These are phyloP conservation scores for Camponotus fellah DNA, from an alignment of 2,888 invertebrate genomes.

Conservation along the genomic window DNA sequence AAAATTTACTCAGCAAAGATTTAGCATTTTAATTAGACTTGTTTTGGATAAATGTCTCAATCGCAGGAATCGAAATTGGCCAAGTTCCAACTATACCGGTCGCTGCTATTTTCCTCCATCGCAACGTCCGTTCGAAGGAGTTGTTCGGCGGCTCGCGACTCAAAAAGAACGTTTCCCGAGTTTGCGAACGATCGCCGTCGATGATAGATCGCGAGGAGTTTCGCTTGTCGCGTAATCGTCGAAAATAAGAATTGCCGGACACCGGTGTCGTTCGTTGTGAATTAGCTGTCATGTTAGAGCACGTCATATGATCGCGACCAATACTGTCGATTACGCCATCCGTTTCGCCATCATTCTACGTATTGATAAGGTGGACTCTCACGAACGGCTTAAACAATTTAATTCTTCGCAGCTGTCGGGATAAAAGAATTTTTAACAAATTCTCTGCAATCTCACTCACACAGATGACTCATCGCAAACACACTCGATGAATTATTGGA, in stretches of 20 bases:
- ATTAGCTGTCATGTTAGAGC: constrained; percentile 1
- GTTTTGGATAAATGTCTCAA: constrained; percentile 61
- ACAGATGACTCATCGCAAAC: constrained; percentile 15
- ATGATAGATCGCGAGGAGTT: constrained; percentile 24
- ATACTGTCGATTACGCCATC: constrained; percentile 11
- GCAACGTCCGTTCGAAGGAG: constrained; percentile 55
- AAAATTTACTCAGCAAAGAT: not conserved
- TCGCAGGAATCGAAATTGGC: constrained; percentile 76
- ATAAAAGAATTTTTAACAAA: not conserved
- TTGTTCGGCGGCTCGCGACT: constrained; percentile 60
- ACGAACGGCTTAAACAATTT: not conserved
- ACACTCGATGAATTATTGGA: not conserved
- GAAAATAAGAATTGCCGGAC: constrained; percentile 20
- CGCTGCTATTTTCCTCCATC: constrained; percentile 82
- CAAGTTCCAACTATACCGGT: constrained; percentile 70
- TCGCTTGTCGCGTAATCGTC: constrained; percentile 6
- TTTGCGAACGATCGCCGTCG: constrained; percentile 1
- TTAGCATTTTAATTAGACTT: constrained; percentile 56
- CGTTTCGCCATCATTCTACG: constrained; percentile 7
- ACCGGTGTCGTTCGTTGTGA: not conserved
- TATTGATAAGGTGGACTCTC: not conserved
- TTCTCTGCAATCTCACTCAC: not conserved
- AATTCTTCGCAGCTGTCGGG: constrained; percentile 17
- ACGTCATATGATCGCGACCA: not conserved
- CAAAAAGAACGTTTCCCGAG: constrained; percentile 57